Base-by-base conservation (phyloP, 1,140 invertebrate genomes). In the Diabrotica undecimpunctata region DNA sequence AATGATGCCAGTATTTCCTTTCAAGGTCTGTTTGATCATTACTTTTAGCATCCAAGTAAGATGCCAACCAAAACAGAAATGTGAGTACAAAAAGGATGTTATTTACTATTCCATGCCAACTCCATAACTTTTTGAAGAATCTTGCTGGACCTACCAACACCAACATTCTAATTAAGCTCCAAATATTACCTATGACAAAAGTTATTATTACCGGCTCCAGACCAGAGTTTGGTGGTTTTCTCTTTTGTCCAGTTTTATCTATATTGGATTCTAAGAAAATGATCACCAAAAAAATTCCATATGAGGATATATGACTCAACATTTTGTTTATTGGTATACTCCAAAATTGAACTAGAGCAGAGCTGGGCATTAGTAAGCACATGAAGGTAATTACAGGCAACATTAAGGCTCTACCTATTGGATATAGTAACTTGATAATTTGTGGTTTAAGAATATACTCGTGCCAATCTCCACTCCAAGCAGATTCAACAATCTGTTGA, bases 1-100 rank as follows among this genome's bases (percentile, higher is more conserved):
- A 81, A 59, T 84, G 81, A 69, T 88, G 81, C 90, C 90, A 92
- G 66, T 86, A 84, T 70, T 88, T 87, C 50, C 89, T 78, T 69
- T 86, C 82, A 66, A 85, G 68, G 62, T 83, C 77, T 72, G 72
- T 67, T 68, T 81, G 76, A 41, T 78, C 78, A 65, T 80, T 79
- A 35, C 76, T 68, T 38, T 73, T 64, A 0, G 80, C 75, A 64
- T 84, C 81, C 5, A 81, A 54, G 9, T 79, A 79, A 0, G 84
- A 79, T 9, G 76, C 75, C 7, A 81, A 57, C 84, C 83, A 85
- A 62, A 81, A 83, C 5, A 82, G 41, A 66, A 84, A 83, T 0
- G 83, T 81, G 39, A 80, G 13, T 2, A 81, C 38, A 64, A 84
- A 84, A 4, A 84, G 66, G 2, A 73, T 35, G 36, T 83, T 76